Evolutionary conservation across 2,888 invertebrate genomes (phyloP).

Genomic region (Brassicogethes aeneus): DNA sequence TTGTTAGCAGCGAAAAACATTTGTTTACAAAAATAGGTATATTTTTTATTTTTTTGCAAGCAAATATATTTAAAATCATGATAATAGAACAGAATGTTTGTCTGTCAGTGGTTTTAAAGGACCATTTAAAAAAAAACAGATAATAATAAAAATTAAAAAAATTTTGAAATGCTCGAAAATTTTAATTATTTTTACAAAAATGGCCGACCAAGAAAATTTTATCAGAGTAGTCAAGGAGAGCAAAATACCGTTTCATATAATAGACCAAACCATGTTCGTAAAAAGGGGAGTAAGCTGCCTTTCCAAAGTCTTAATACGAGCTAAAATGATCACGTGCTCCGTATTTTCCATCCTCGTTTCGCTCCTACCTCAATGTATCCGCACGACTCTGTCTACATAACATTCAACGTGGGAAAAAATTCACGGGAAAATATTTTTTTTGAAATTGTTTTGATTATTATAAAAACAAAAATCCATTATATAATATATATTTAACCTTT

Average conservation of each 20-base stretch:
- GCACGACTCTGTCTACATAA: constrained; percentile 20
- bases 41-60: too few species aligned
- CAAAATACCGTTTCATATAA: constrained; percentile 38
- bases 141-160: too few species aligned
- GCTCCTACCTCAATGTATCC: constrained; percentile 11
- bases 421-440: not conserved
- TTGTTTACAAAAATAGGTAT: too few species aligned
- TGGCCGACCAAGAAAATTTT: constrained; percentile 28
- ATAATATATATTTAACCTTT: too few species aligned
- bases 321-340: constrained; percentile 30
- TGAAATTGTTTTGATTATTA: too few species aligned
- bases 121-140: too few species aligned
- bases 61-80: too few species aligned
- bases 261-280: constrained; percentile 38
- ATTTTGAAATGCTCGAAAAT: too few species aligned
- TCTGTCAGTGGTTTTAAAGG: too few species aligned
- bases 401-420: constrained; percentile 23
- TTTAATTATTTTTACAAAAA: constrained; percentile 16
- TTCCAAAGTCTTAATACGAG: constrained; percentile 31
- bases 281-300: constrained; percentile 37
- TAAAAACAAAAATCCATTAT: too few species aligned
- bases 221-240: constrained; percentile 26
- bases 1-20: too few species aligned
- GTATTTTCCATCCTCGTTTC: constrained; percentile 18
- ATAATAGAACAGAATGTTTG: too few species aligned